Percentiles rank a stretch among this genome's conserved stretches.
These are phyloP conservation scores for Ectemnius cavifrons DNA, from an alignment of 2,888 invertebrate species.

Conservation along the genomic window DNA sequence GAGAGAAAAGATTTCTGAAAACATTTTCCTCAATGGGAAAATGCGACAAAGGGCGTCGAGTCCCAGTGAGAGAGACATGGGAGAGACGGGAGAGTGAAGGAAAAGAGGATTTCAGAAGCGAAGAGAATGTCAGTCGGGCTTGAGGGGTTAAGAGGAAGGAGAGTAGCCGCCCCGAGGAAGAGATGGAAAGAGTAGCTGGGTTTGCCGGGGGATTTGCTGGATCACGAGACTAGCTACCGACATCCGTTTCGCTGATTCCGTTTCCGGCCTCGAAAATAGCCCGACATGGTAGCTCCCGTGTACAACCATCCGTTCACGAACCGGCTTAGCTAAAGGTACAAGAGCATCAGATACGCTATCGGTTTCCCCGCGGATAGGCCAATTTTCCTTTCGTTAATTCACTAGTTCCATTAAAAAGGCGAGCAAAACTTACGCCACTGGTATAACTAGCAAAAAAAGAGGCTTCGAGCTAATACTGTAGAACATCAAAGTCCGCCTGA, in stretches of 20 bases:
- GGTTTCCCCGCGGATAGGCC: too few species aligned
- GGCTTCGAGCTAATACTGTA: background rate
- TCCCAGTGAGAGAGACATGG: background rate
- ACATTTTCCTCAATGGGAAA: background rate
- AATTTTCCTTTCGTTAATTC: background rate
- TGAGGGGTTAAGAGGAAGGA: conserved; percentile 10
- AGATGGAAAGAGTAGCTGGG: conserved; percentile 2
- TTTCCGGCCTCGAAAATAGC: conserved; percentile 29
- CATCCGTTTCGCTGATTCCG: conserved; percentile 37
- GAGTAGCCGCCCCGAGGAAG: conserved; percentile 26
- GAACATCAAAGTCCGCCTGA: too few species aligned
- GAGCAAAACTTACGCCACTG: background rate
- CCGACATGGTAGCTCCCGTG: conserved; percentile 12
- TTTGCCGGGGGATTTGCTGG: conserved; percentile 24
- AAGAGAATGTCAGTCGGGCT: background rate
- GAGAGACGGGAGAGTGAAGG: background rate
- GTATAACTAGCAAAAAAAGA: too few species aligned
- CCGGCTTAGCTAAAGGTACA: too few species aligned
- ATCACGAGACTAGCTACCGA: conserved; percentile 31
- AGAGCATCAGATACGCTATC: too few species aligned
- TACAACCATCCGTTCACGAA: background rate
- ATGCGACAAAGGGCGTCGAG: background rate
- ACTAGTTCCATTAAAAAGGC: background rate
- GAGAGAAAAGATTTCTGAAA: background rate
- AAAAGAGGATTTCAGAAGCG: background rate